phyloP scores from a whole-genome alignment of 2,888 invertebrate genomes.

The Cephonodes hylas region DNA sequence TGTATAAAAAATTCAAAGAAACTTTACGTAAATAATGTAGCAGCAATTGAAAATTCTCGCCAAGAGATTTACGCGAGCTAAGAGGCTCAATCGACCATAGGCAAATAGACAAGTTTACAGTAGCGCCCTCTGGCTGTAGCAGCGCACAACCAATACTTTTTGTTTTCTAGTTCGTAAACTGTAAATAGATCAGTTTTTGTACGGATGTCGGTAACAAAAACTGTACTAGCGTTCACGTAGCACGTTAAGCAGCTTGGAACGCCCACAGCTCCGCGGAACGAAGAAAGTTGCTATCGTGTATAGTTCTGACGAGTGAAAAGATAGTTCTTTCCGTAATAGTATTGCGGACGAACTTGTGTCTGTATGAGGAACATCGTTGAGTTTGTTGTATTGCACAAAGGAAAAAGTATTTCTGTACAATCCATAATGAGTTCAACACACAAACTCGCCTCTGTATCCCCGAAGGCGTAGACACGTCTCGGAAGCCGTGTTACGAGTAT shows the following conservation, averaged over 20 bases:
- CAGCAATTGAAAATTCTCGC: neutral
- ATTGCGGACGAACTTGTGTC: neutral
- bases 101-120: neutral
- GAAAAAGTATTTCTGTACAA: neutral
- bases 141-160: neutral
- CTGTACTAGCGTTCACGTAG: neutral
- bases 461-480: too few species aligned
- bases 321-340: neutral
- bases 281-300: neutral
- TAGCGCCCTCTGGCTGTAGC: neutral
- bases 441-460: too few species aligned
- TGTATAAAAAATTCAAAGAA: neutral
- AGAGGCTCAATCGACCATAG: neutral
- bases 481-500: too few species aligned
- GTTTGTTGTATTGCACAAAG: neutral
- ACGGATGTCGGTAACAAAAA: neutral
- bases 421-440: too few species aligned
- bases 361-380: neutral
- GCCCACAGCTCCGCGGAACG: neutral
- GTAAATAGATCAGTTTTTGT: slow-evolving; percentile 5
- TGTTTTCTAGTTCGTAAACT: neutral
- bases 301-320: neutral
- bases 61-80: too few species aligned
- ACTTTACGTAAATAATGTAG: neutral
- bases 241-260: neutral